Base-by-base conservation (phyloP, 2,888 invertebrate species). In the Tiliacea citrago region DNA sequence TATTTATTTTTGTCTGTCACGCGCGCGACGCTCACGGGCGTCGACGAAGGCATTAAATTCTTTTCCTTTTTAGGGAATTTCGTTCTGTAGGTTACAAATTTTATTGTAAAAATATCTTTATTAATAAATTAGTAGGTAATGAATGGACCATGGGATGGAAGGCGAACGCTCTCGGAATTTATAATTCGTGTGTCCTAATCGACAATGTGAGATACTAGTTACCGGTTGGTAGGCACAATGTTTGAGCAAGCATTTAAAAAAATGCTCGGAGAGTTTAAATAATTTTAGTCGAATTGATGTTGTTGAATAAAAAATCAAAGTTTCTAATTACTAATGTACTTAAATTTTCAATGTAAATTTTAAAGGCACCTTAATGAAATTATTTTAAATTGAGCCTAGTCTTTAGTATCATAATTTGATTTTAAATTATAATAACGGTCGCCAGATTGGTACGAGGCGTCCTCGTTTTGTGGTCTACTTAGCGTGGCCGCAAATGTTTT, bases 31-130 rank as follows among this genome's bases (percentile, higher is more conserved):
- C 88, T 87, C 86, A 10, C 39, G 73, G 86, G 85, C 88, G 85
- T 83, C 75, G 71, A 57, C 79, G 83, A 77, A 75, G 75, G 84
- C 84, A 89, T 88, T 82, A 62, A 77, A 88, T 88, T 88, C 84
- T 84, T 93, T 94, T 94, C 93, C 94, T 95, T 94, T 94, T 91
- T 95, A 95, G 95, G 92, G 90, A 96, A 95, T 94, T 95, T 95
- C 93, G 95, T 96, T 96, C 94, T 94, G 88, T 96, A 96, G 96
- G 94, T 95, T 96, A 95, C 93, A 96, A 95, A 96, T 95, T 96
- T 95, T 96, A 96, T 95, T 96, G 96, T 96, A 96, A 94, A 75
- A 91, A 94, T 93, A 93, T 91, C 91, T 93, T 92, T 94, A 93
- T 91, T 90, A 91, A 92, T 93, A 92, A 92, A 93, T 87, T 92